Base-by-base conservation (phyloP, 2,888 invertebrate genomes). In the Eretmocerus hayati region DNA sequence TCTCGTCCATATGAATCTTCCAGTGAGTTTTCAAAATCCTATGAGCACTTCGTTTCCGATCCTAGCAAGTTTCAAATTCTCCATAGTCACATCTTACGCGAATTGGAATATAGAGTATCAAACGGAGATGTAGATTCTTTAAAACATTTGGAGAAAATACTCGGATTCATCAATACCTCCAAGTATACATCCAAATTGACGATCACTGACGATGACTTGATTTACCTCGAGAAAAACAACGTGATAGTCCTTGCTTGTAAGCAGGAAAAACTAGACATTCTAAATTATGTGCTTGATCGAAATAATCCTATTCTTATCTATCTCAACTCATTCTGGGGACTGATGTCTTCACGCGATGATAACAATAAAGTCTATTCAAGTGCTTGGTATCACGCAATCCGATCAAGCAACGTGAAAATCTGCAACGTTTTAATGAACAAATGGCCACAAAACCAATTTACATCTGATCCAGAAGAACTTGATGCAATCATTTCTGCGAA, bases 371-470 rank as follows among this genome's bases (percentile, higher is more conserved):
- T 16, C 1, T 33, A 38, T 5, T 56, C 58, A 38, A 57, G 55
- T 47, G 57, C 54, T 18, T 60, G 59, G 54, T 61, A 61, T 41
- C 59, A 60, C 52, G 55, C 59, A 30, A 58, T 61, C 35, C 53
- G 59, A 31, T 56, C 55, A 21, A 42, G 50, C 20, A 56, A 54
- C 40, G 26, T 52, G 22, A 31, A 56, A 23, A 33, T 61, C 13
- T 39, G 59, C 21, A 37, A 55, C 16, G 54, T 37, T 18, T 43
- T 62, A 5, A 56, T 60, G 22, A 23, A 41, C 32, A 46, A 54
- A 35, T 48, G 48, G 48, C 48, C 48, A 18, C 54, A 52, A 51
- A 54, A 56, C 32, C 46, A 53, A 33, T 48, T 52, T 30, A 18
- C 38, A 46, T 20, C 3, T 46, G 26, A 52, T 46, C 30, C 19